Base-by-base conservation (phyloP, 2,113 vertebrate genomes). In the Cryptomyrus ogoouensis region DNA sequence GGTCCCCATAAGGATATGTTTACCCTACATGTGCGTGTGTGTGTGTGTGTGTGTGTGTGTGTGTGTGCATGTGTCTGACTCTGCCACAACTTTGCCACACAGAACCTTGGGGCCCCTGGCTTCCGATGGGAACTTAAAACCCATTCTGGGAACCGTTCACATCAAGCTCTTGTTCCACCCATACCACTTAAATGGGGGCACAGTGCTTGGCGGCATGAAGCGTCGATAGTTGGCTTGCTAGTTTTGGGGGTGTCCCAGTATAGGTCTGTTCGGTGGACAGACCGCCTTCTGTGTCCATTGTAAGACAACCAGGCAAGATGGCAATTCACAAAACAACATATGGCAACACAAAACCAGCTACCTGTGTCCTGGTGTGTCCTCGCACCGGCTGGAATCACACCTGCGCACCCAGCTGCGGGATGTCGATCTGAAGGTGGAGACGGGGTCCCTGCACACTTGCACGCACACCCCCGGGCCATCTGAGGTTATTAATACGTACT, bases 401-500 rank as follows among this genome's bases (percentile, higher is more conserved):
- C 74, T 19, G 31, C 3, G 6, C 5, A 15, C 70, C 10, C 31
- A 77, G 70, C 70, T 74, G 66, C 3, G 27, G 66, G 66, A 35
- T 31, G 66, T 31, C 24, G 12, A 3, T 70, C 12, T 31, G 13
- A 31, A 77, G 31, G 35, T 42, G 31, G 35, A 17, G 35, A 19
- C 7, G 15, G 35, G 35, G 31, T 17, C 74, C 24, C 83, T 24
- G 35, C 39, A 83, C 17, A n/a, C 17, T 44, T 6, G 21, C 46
- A 86, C 35, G 15, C 21, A 13, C 46, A 12, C 47, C 66, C 3
- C 27, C 2, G 17, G 50, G 47, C 49, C 49, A 39, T 83, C 88
- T 89, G 27, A 56, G 88, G 70, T 83, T 44, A 83, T 89, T 89
- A 89, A 83, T 89, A 83, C 19, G 9, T 17, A 4, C 35, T 89